Conservation (phyloP, 2,113 vertebrate genomes). For the Zapus hudsonius region DNA sequence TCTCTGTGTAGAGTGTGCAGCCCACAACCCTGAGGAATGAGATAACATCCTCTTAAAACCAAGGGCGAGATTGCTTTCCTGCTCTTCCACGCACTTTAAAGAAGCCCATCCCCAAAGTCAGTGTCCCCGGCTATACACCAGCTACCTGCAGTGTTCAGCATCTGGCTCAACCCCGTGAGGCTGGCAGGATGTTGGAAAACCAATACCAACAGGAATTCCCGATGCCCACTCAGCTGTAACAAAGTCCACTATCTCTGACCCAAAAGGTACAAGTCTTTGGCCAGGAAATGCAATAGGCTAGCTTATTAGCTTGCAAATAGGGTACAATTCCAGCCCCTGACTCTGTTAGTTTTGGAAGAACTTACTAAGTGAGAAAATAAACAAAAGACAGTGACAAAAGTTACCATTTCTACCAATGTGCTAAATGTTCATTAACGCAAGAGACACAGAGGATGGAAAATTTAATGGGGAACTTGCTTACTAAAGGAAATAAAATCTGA, state of each 20-base stretch:
- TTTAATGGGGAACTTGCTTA: neutral
- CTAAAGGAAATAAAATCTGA: neutral
- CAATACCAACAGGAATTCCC: neutral
- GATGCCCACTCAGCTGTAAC: neutral
- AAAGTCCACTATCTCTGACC: conserved; percentile 17
- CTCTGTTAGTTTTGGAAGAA: neutral
- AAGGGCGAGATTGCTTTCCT: neutral
- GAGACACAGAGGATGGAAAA: neutral
- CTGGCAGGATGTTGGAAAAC: neutral
- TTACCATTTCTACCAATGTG: neutral
- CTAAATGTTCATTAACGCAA: neutral
- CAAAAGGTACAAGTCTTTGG: neutral
- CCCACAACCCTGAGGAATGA: neutral
- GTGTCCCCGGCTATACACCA: neutral
- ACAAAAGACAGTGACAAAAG: neutral
- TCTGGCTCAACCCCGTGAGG: neutral
- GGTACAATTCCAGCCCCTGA: neutral
- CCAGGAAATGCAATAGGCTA: neutral
- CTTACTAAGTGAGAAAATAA: neutral
- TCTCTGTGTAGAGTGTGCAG: neutral
- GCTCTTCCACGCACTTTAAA: neutral
- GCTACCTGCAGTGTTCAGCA: neutral
- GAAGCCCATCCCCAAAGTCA: neutral
- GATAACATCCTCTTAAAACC: neutral
- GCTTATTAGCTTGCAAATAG: neutral